Percentiles rank a stretch among this genome's conserved stretches.
Conservation (phyloP, 2,113 vertebrate genomes). For the Fregetta grallaria region DNA sequence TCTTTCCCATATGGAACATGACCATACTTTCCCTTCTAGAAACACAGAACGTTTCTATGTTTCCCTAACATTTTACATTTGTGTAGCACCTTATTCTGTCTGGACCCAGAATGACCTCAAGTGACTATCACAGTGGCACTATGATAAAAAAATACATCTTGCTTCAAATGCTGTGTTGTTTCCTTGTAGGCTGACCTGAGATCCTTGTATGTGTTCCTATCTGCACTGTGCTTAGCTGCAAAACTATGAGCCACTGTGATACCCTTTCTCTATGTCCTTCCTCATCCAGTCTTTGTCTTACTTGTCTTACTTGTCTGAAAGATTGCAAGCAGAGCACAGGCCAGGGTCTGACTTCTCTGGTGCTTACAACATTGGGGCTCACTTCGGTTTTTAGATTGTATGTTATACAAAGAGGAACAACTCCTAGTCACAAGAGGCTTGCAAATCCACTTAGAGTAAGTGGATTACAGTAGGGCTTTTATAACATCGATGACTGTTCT, state of each 20-base stretch:
- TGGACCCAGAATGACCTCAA: neutral
- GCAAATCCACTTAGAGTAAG: slow-evolving; percentile 10
- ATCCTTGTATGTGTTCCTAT: neutral
- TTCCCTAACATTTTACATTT: neutral
- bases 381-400: neutral
- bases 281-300: neutral
- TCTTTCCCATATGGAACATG: neutral
- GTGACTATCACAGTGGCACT: neutral
- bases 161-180: neutral
- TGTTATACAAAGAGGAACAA: neutral
- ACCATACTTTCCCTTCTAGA: neutral
- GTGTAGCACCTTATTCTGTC: neutral
- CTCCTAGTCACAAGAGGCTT: neutral
- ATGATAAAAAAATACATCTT: neutral
- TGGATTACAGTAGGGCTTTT: slow-evolving; percentile 8
- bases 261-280: neutral
- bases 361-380: neutral
- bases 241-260: neutral
- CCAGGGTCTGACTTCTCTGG: neutral
- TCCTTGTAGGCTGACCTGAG: neutral
- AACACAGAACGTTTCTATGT: neutral
- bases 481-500: neutral
- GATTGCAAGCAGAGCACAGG: neutral
- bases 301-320: neutral
- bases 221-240: neutral